Percentiles rank a stretch among this genome's conserved stretches.
These are phyloP conservation scores for Drosophila nigritarsus DNA, from an alignment of 2,888 invertebrate genomes.

Conservation along the genomic window DNA sequence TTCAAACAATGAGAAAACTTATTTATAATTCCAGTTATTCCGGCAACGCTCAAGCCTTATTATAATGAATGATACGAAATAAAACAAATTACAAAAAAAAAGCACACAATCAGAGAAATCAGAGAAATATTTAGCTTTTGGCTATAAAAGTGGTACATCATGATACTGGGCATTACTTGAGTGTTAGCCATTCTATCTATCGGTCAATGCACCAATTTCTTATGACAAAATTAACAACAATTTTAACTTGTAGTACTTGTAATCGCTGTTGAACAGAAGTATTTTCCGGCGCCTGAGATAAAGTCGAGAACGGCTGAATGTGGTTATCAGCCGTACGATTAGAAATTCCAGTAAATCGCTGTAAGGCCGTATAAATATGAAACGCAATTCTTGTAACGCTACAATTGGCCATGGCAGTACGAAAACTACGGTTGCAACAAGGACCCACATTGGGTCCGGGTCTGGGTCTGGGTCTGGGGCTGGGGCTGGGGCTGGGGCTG, in stretches of 20 bases:
- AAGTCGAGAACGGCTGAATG: conserved; percentile 24
- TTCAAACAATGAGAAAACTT: not conserved
- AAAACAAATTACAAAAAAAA: not conserved
- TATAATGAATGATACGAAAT: conserved; percentile 6
- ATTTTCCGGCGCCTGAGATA: conserved; percentile 36
- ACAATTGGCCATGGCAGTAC: conserved; percentile 62
- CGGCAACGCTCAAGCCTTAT: not conserved
- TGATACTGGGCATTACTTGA: conserved; percentile 2
- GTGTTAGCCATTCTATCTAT: conserved; percentile 38
- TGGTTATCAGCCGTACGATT: conserved; percentile 49
- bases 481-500: not conserved
- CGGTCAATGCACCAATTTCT: conserved; percentile 53
- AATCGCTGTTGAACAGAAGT: not conserved
- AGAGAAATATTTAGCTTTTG: not conserved
- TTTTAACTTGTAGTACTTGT: conserved; percentile 22
- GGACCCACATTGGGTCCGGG: not conserved
- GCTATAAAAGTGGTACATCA: not conserved
- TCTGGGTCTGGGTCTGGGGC: not conserved
- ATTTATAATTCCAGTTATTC: conserved; percentile 8
- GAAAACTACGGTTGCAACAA: conserved; percentile 15
- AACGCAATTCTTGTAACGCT: conserved; percentile 32
- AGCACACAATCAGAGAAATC: not conserved
- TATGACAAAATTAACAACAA: conserved; percentile 13
- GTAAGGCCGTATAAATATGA: conserved; percentile 67
- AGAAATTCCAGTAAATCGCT: conserved; percentile 44